A percentile compares a stretch with the other conserved stretches of the same genome.
Conservation (phyloP, 2,797 vertebrate genomes). For the Acanthurus lineatus region DNA sequence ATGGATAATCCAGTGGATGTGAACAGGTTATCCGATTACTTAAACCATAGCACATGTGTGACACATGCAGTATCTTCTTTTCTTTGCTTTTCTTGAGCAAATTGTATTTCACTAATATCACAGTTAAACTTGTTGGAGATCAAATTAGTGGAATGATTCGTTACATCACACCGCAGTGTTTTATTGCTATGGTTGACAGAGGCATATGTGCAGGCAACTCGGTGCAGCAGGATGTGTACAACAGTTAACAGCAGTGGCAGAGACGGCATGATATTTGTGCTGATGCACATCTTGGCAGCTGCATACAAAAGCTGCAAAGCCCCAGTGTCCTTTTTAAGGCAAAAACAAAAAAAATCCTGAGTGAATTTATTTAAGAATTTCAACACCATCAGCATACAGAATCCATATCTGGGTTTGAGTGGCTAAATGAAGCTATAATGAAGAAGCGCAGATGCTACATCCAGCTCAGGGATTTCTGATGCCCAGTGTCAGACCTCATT, state of each 20-base stretch:
- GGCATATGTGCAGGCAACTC: conserved; percentile 22
- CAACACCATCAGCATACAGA: conserved; percentile 64
- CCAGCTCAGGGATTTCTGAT: conserved; percentile 60
- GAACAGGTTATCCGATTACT: neutral
- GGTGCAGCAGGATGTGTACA: conserved; percentile 30
- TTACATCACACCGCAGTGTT: conserved; percentile 39
- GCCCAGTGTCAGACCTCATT: conserved; percentile 67
- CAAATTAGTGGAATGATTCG: conserved; percentile 58
- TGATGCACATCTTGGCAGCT: conserved; percentile 63
- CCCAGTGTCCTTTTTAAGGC: conserved; percentile 19
- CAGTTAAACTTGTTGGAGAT: conserved; percentile 50
- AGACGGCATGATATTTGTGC: conserved; percentile 50
- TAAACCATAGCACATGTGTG: conserved; percentile 29
- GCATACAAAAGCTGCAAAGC: conserved; percentile 38
- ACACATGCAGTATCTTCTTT: conserved; percentile 29
- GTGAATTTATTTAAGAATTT: conserved; percentile 57
- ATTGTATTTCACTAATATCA: conserved; percentile 36
- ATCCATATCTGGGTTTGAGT: conserved; percentile 63
- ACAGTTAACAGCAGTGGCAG: conserved; percentile 41
- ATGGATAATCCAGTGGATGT: too few relatives aligned
- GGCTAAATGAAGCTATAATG: conserved; percentile 79
- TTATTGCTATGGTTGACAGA: conserved; percentile 44
- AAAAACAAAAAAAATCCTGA: conserved; percentile 37
- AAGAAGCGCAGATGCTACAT: conserved; percentile 52
- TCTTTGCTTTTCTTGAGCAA: conserved; percentile 21